Percentiles rank a stretch among this genome's conserved stretches.
phyloP scores from a whole-genome alignment of 2,113 vertebrate genomes.

The Dicrurus megarhynchus region DNA sequence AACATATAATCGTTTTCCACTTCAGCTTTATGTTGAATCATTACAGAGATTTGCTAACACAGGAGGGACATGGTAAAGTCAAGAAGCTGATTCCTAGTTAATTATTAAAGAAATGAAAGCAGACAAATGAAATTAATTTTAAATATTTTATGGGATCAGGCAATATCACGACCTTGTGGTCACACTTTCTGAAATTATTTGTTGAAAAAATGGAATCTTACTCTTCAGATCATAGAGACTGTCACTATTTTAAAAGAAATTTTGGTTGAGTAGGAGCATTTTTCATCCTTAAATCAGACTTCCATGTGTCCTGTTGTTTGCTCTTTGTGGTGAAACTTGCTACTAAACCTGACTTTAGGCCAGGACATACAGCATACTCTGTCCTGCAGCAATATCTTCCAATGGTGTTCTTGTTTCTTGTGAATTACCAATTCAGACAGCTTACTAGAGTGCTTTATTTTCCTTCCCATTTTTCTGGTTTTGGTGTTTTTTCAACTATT shows the following conservation, averaged over 20 bases:
- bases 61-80: not conserved
- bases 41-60: not conserved
- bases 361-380: not conserved
- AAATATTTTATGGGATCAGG: slow-evolving; percentile 32
- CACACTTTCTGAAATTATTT: not conserved
- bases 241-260: not conserved
- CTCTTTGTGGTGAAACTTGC: not conserved
- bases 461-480: not conserved
- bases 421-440: not conserved
- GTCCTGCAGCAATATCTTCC: not conserved
- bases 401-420: not conserved
- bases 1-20: not conserved
- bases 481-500: fast-evolving
- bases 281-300: not conserved
- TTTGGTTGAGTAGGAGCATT: not conserved
- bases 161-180: not conserved
- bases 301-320: not conserved
- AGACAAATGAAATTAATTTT: slow-evolving; percentile 35
- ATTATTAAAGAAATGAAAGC: slow-evolving; percentile 35
- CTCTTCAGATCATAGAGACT: not conserved
- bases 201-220: not conserved
- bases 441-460: not conserved
- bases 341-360: not conserved
- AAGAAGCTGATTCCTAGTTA: not conserved
- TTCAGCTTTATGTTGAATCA: not conserved